Percentiles rank a stretch among this genome's conserved stretches.
Conservation (phyloP, 2,888 invertebrate species). For the Hipparchia semele region DNA sequence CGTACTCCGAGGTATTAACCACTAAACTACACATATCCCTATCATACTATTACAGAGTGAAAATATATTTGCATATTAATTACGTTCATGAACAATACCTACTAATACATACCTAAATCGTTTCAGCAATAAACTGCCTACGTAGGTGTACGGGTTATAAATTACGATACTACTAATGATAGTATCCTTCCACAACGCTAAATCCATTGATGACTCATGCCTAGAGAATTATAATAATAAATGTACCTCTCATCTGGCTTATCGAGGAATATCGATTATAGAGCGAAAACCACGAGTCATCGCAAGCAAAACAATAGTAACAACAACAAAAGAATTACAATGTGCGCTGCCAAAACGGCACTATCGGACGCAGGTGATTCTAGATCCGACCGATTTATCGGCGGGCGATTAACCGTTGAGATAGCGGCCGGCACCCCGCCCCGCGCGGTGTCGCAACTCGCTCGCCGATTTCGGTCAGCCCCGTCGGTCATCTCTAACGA, state of each 20-base stretch:
- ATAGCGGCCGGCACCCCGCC: slow-evolving; percentile 54
- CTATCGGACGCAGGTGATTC: slow-evolving; percentile 73
- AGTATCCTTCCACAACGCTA: slow-evolving; percentile 33
- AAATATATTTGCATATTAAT: slow-evolving; percentile 20
- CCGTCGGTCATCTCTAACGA: slow-evolving; percentile 78
- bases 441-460: slow-evolving; percentile 60
- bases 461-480: slow-evolving; percentile 68
- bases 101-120: not conserved
- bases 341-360: slow-evolving; percentile 73
- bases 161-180: slow-evolving; percentile 35
- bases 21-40: no score
- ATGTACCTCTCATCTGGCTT: slow-evolving; percentile 40
- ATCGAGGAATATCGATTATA: slow-evolving; percentile 44
- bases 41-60: not conserved
- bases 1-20: no score
- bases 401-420: slow-evolving; percentile 67
- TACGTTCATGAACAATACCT: slow-evolving; percentile 11
- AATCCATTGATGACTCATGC: slow-evolving; percentile 36
- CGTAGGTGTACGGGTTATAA: slow-evolving; percentile 33
- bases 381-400: slow-evolving; percentile 64
- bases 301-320: slow-evolving; percentile 72
- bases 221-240: slow-evolving; percentile 36
- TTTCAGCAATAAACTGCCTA: slow-evolving; percentile 27
- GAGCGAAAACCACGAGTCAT: slow-evolving; percentile 65
- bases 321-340: slow-evolving; percentile 77